Evolutionary conservation across 2,797 vertebrate species (phyloP).

Genomic region (Anabacerthia variegaticeps): DNA sequence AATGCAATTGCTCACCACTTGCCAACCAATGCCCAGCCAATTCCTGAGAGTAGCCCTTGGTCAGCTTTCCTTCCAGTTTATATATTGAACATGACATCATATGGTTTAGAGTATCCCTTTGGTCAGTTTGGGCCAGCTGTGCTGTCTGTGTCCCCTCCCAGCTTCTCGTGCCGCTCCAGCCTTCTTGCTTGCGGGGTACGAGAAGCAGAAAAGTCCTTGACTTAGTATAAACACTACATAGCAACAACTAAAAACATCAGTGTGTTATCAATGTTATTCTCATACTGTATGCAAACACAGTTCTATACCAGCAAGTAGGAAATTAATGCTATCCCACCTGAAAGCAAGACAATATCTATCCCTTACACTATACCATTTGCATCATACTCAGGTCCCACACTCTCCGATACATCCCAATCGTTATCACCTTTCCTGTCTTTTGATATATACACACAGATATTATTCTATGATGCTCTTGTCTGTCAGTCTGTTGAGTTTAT

Average conservation of each 20-base stretch:
- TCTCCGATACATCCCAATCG: not conserved
- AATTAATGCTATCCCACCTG: not conserved
- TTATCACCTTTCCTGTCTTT: not conserved
- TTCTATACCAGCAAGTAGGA: not conserved
- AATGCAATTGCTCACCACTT: not conserved
- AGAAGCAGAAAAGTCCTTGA: not conserved
- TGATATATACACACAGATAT: not conserved
- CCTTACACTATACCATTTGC: not conserved
- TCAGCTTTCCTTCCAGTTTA: not conserved
- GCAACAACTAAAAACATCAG: not conserved
- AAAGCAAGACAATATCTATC: not conserved
- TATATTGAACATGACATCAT: not conserved
- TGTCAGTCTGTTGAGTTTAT: not conserved
- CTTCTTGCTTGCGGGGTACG: not conserved
- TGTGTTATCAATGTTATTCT: not conserved
- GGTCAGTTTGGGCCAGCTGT: not conserved
- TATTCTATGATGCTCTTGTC: not conserved
- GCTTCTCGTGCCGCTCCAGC: accelerated
- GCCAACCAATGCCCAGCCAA: accelerated
- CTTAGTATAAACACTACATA: not conserved
- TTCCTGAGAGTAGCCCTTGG: not conserved
- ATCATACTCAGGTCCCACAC: not conserved
- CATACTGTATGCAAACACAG: not conserved
- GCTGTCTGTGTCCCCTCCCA: not conserved
- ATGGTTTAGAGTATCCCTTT: not conserved